Base-by-base conservation (phyloP, 2,888 invertebrate genomes). In the Hydrotaea cyrtoneurina region DNA sequence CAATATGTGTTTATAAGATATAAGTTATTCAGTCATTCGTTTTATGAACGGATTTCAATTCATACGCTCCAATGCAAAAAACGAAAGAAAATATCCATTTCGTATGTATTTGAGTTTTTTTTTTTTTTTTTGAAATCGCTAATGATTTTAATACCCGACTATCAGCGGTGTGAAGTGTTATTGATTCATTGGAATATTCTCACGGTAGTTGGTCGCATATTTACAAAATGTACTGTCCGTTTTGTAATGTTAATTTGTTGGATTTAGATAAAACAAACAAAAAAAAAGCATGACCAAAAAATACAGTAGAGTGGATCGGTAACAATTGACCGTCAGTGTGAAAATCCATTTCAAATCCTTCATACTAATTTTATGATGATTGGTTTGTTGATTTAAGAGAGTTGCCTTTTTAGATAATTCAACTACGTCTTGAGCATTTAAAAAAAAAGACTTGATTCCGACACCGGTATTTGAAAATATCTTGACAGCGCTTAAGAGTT, bases 171-270 rank as follows among this genome's bases (percentile, higher is more conserved):
- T 62, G 31, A 13, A 15, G 15, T 62, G 3, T 36, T 55, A 36
- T 72, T 55, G 71, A 71, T 53, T 36, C 36, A 36, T 55, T 55
- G 53, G 36, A 72, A 55, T 55, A 55, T 55, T 72, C 72, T 55
- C 72, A 72, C 72, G 72, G 72, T 72, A 72, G 72, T 55, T 50
- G 31, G 31, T n/a, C 17, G 31, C 62, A 15, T 62, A 4, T 31
- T 31, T 31, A 62, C 62, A 62, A 15, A n/a, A 62, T 62, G 31
- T 62, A 23, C 4, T 1, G n/a, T n/a, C n/a, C n/a, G 13, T 62
- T 26, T 31, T 62, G 62, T 62, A 62, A 62, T 62, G 31, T 62
- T 62, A 62, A 62, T 31, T n/a, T 62, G 31, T 26, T 62, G 15
- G 23, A 50, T 50, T n/a, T 2, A 7, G 15, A 50, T 13, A 50